phyloP scores from a whole-genome alignment of 2,113 vertebrate genomes.

The Junco hyemalis region DNA sequence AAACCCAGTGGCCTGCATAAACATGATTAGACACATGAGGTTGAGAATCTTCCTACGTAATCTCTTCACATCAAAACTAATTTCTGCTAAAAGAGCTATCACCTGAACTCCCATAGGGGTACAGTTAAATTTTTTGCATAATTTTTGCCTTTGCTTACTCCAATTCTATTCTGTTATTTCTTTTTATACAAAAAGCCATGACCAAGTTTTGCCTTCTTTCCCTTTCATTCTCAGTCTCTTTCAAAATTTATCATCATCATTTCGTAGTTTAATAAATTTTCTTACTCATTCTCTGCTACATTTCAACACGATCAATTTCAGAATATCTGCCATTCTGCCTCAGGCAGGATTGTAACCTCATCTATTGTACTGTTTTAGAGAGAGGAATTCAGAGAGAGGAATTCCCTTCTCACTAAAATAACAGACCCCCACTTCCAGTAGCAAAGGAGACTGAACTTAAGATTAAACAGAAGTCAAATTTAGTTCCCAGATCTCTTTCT shows the following conservation, averaged over 20 bases:
- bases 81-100: neutral
- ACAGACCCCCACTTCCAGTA: neutral
- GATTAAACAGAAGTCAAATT: neutral
- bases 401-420: neutral
- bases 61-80: neutral
- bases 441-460: neutral
- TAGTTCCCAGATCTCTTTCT: neutral
- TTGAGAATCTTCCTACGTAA: neutral
- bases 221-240: neutral
- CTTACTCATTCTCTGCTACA: neutral
- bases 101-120: neutral
- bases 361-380: neutral
- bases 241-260: neutral
- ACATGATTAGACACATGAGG: neutral
- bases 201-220: neutral
- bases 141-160: neutral
- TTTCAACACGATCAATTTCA: neutral
- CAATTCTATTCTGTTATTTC: neutral
- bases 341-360: neutral
- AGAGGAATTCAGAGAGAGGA: neutral
- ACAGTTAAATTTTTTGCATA: neutral
- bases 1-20: neutral
- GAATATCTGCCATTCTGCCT: neutral
- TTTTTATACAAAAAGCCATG: neutral
- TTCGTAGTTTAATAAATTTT: neutral